These are phyloP conservation scores for Prosapia bicincta DNA, from an alignment of 2,888 invertebrate genomes.

Conservation along the genomic window DNA sequence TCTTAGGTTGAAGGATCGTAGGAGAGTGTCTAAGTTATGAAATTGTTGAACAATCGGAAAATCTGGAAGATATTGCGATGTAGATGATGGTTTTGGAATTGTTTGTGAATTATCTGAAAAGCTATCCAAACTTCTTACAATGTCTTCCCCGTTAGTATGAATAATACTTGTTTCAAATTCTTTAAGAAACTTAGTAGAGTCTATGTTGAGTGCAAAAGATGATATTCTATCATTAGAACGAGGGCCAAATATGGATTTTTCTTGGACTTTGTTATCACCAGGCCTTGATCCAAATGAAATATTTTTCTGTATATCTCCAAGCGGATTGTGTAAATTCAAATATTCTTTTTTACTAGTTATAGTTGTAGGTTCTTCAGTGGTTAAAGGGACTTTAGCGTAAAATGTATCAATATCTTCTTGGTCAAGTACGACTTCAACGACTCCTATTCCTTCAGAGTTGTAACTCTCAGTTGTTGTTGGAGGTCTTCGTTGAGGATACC, in stretches of 20 bases:
- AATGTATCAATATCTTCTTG: constrained; percentile 36
- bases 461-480: constrained; percentile 22
- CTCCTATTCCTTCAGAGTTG: constrained; percentile 42
- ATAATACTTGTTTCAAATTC: constrained; percentile 8
- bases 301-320: neutral
- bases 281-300: neutral
- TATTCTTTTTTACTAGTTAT: neutral
- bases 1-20: constrained; percentile 31
- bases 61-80: constrained; percentile 32
- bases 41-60: constrained; percentile 39
- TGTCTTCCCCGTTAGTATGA: constrained; percentile 18
- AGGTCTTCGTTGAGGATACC: constrained; percentile 17
- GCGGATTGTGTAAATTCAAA: constrained; percentile 7
- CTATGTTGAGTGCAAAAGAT: constrained; percentile 8
- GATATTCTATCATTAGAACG: constrained; percentile 21
- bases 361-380: neutral
- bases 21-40: constrained; percentile 34
- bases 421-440: constrained; percentile 46
- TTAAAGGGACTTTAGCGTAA: neutral
- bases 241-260: constrained; percentile 18
- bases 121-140: neutral
- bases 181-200: constrained; percentile 3
- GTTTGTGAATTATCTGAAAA: neutral
- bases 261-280: neutral
- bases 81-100: neutral